Evolutionary conservation across 2,113 vertebrate species (phyloP), one percentile per base, ranked within the genome.

Genomic region (Tenrec ecaudatus): DNA sequence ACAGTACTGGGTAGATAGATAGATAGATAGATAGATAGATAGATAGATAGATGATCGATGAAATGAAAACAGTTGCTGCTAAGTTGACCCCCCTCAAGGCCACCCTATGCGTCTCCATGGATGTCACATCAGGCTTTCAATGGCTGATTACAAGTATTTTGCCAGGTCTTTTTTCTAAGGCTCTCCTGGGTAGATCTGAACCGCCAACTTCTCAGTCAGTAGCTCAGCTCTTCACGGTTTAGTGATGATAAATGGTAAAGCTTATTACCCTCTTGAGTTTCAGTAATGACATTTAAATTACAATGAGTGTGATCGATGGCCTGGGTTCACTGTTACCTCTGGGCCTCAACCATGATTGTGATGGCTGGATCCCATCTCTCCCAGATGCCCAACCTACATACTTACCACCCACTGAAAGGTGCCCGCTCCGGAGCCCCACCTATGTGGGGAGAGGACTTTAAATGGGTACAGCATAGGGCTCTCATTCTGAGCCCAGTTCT

Each of bases 351-450:
- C 23, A 38, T 78, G 16, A 47, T 20, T 3, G 19, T 15, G 38
- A 38, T 53, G 3, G 43, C 40, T 20, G 6, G 29, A 78, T 53
- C 40, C 40, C 4, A 15, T 23, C 31, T 90, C 38, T 89, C 47
- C 40, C 60, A 71, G 81, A 64, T 0, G 23, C 16, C 73, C 29
- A 79, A 71, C 66, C 15, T 0, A 0, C 2, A 0, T 1, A 2
- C 58, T 6, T 80, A 20, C 20, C 5, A 20, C 11, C 9, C 29
- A 38, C 6, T 0, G 0, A 1, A 25, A 58, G 75, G 53, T 1
- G 8, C 29, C 16, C n/a, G n/a, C n/a, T n/a, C n/a, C 58, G 7
- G 53, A 68, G 57, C 29, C 47, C 27, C 0, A 0, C 0, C 0
- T 0, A 3, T 38, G 23, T 1, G 14, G 62, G 23, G 75, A 62